These are phyloP conservation scores for Meteorus sp. DNA, from an alignment of 1,140 invertebrate species.

Conservation along the genomic window DNA sequence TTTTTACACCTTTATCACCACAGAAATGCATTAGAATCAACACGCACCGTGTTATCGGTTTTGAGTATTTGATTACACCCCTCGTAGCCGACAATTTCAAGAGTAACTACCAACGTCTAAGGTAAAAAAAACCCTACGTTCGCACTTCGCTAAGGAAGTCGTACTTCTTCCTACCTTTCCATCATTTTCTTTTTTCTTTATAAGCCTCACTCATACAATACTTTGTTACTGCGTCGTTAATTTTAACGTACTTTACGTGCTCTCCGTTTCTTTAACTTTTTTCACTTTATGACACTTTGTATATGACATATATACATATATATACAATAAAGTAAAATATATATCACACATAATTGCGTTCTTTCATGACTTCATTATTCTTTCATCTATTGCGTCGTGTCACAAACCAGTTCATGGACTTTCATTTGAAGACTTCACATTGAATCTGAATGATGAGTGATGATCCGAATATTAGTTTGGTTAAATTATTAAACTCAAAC, in stretches of 20 bases:
- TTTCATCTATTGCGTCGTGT: too few species aligned
- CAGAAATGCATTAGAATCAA: conserved; percentile 2
- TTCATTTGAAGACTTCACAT: too few species aligned
- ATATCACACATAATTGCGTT: too few species aligned
- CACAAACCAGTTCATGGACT: too few species aligned
- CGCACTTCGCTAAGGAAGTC: too few species aligned
- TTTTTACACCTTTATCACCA: conserved; percentile 34
- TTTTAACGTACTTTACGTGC: conserved; percentile 56
- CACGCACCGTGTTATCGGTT: conserved; percentile 33
- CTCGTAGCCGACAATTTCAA: conserved; percentile 31
- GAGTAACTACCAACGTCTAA: conserved; percentile 20
- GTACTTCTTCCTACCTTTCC: conserved; percentile 10
- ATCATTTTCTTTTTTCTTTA: neutral
- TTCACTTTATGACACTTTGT: neutral
- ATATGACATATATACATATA: too few species aligned
- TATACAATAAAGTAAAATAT: too few species aligned
- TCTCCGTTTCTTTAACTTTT: conserved; percentile 44
- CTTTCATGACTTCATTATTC: too few species aligned
- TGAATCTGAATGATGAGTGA: too few species aligned
- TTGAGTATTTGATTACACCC: conserved; percentile 55
- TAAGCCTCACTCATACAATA: conserved; percentile 39
- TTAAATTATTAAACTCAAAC: too few species aligned
- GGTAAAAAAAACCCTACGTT: conserved; percentile 32
- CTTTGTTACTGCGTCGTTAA: conserved; percentile 57
- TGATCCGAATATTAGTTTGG: too few species aligned